Evolutionary conservation across 2,113 vertebrate genomes (phyloP), one percentile per base, ranked within the genome.

Genomic region (Megaptera novaeangliae): DNA sequence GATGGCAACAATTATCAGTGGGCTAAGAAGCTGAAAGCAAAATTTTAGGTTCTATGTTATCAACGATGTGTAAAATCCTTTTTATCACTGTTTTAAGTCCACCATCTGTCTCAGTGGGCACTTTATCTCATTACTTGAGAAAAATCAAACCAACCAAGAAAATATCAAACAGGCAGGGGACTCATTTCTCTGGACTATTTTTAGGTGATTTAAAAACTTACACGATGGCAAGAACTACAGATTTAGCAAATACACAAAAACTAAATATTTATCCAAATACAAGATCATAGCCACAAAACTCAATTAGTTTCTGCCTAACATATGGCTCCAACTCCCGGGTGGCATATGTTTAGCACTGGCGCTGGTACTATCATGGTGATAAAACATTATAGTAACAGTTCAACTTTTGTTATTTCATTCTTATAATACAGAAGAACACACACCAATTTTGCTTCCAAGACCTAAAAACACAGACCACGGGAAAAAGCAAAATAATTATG

Each of bases 281-380:
- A 83, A 88, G 80, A 72, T 27, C 55, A 78, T 3, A 69, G 75
- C 61, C 95, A 83, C 72, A 94, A 92, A 97, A 87, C 64, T 93
- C 94, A 95, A 81, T 89, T 93, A 57, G 71, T 64, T 91, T 86
- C 91, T 95, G 77, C 75, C 95, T 97, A 96, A 92, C 98, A 98
- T 98, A 98, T 98, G 98, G 97, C 63, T 97, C 89, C 31, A 68
- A 61, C 95, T 96, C 78, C 90, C 44, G 72, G 93, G 78, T 88
- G 94, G 86, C 98, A 96, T 98, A 97, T 97, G 97, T 80, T 98
- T 80, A 82, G 68, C 69, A 49, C 61, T 66, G 72, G 69, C n/a
- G 75, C 82, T 88, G 64, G n/a, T 52, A 86, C 88, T 4, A 55
- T 90, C 82, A 52, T 4, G 63, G 78, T 29, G 83, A 71, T 92